Conservation (phyloP, 1,140 invertebrate genomes). For the Diploscapter pachys region DNA sequence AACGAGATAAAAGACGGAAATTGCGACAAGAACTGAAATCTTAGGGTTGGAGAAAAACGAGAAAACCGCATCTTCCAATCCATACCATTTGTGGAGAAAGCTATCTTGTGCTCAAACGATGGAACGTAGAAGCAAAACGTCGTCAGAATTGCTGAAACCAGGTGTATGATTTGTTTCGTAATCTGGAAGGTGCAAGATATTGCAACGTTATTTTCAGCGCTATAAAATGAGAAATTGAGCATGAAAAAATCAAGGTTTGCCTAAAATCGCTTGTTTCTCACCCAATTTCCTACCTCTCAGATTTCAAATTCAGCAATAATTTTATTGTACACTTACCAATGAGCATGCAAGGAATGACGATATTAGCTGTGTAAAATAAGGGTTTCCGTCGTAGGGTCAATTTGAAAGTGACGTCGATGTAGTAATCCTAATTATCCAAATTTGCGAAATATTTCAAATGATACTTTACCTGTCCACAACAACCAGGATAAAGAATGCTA, state of each 20-base stretch:
- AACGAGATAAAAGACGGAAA: conserved; percentile 98
- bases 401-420: conserved; percentile 94
- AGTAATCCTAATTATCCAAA: conserved; percentile 59
- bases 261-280: neutral
- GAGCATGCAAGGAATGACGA: conserved; percentile 86
- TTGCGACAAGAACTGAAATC: conserved; percentile 88
- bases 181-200: too few relatives aligned
- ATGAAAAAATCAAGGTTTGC: neutral
- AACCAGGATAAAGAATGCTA: conserved; percentile 56
- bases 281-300: neutral
- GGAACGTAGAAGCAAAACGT: conserved; percentile 92
- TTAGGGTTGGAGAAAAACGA: too few relatives aligned
- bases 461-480: conserved; percentile 47
- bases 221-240: neutral
- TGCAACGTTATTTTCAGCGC: too few relatives aligned
- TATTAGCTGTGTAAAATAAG: conserved; percentile 91
- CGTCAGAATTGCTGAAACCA: conserved; percentile 62
- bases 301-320: neutral
- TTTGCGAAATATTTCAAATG: too few relatives aligned
- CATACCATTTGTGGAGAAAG: conserved; percentile 71
- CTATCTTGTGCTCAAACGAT: conserved; percentile 95
- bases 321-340: conserved; percentile 45
- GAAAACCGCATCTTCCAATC: too few relatives aligned
- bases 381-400: conserved; percentile 92
- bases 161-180: too few relatives aligned